A percentile compares a stretch with the other conserved stretches of the same genome.
Conservation (phyloP, 1,140 invertebrate species). For the Polyergus mexicanus region DNA sequence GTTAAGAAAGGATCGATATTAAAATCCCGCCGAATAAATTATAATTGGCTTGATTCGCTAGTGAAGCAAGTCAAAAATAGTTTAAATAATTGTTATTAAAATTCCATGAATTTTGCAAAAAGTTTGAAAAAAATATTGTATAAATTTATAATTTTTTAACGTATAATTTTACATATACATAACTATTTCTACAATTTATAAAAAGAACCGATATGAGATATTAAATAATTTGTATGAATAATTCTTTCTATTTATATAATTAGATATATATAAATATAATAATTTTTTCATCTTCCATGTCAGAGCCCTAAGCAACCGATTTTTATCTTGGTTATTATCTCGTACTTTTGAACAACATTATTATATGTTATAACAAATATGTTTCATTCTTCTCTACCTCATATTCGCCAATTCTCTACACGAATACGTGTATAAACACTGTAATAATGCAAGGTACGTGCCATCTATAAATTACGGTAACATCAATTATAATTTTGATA, state of each 20-base stretch:
- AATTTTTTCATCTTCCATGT: background rate
- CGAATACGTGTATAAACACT: constrained; percentile 8
- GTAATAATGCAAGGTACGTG: constrained; percentile 32
- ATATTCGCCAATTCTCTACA: constrained; percentile 8
- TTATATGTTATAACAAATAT: background rate
- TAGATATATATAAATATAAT: background rate
- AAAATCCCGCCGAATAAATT: constrained; percentile 47
- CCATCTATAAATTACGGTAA: constrained; percentile 21
- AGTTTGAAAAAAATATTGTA: background rate
- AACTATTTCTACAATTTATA: background rate
- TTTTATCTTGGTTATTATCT: background rate
- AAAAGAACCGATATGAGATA: background rate
- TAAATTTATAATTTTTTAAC: background rate
- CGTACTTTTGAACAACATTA: background rate
- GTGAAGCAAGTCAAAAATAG: background rate
- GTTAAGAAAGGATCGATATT: constrained; percentile 40
- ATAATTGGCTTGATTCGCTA: background rate
- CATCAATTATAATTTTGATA: constrained; percentile 50
- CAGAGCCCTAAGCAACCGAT: background rate
- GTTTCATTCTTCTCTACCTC: background rate
- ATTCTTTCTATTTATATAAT: background rate
- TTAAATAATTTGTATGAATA: constrained; percentile 18
- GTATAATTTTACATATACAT: background rate
- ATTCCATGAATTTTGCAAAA: background rate
- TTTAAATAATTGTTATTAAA: constrained; percentile 27